Evolutionary conservation across 2,797 vertebrate species (phyloP).

Genomic region (Tragelaphus oryx): DNA sequence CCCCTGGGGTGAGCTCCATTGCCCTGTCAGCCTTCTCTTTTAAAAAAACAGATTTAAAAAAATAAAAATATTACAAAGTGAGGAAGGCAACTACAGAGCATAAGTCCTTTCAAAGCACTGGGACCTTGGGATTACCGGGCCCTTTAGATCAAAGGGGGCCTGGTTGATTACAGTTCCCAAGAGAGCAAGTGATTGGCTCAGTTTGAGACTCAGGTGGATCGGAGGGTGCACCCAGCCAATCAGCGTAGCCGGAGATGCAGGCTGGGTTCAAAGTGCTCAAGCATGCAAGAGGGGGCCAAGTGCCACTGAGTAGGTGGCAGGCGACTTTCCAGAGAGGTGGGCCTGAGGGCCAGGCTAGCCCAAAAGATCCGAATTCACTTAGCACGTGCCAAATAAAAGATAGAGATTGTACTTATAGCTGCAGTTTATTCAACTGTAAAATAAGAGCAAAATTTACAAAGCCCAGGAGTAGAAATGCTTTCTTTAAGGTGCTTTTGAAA

Average conservation of each 20-base stretch:
- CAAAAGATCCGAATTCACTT: not conserved
- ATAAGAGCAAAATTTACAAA: not conserved
- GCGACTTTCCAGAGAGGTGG: fast-evolving
- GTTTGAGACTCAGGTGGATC: not conserved
- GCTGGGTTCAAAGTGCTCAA: too few relatives aligned
- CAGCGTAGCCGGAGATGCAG: fast-evolving
- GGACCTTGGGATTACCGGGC: not conserved
- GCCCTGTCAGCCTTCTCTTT: too few relatives aligned
- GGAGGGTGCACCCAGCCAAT: not conserved
- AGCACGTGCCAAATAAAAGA: not conserved
- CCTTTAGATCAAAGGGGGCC: fast-evolving
- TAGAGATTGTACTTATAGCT: not conserved
- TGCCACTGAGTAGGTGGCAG: fast-evolving
- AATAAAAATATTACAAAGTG: not conserved
- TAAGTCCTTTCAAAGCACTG: not conserved
- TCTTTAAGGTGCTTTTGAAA: not conserved
- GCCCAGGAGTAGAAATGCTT: not conserved
- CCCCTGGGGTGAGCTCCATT: not conserved
- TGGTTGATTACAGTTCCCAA: not conserved
- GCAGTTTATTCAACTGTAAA: not conserved
- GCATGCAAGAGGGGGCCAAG: not conserved
- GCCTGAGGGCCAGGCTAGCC: too few relatives aligned
- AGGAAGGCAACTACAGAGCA: not conserved
- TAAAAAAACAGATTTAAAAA: not conserved
- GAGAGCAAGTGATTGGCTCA: not conserved